These are phyloP conservation scores for Dicrostonyx torquatus DNA, from an alignment of 2,797 vertebrate genomes.

Conservation along the genomic window DNA sequence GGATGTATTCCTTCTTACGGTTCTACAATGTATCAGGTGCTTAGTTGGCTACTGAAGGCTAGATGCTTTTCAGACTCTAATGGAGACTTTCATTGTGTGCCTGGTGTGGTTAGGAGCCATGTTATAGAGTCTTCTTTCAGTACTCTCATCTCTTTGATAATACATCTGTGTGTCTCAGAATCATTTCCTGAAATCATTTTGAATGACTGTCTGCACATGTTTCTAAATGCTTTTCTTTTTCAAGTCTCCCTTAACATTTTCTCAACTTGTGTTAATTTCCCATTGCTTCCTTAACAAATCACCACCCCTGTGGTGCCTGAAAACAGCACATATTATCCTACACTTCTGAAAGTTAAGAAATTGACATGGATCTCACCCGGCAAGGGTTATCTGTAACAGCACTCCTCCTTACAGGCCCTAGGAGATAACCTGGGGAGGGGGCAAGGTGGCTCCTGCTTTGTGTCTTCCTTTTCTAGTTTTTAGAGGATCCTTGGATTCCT, in stretches of 20 bases:
- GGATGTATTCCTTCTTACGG: slow-evolving; percentile 41
- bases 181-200: slow-evolving; percentile 17
- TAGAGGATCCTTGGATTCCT: neutral
- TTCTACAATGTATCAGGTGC: neutral
- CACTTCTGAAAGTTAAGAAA: neutral
- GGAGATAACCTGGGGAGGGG: neutral
- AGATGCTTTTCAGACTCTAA: neutral
- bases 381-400: neutral
- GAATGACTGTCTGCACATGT: neutral
- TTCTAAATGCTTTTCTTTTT: slow-evolving; percentile 41
- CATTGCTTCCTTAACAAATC: neutral
- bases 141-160: neutral
- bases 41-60: slow-evolving; percentile 11
- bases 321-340: neutral
- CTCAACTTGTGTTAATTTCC: neutral
- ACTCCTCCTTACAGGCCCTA: neutral
- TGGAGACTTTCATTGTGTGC: neutral
- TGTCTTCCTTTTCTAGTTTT: neutral
- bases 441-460: neutral
- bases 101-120: neutral
- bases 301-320: neutral
- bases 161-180: neutral
- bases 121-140: neutral
- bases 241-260: neutral
- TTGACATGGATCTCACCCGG: neutral